Base-by-base conservation (phyloP, 1,140 invertebrate genomes). In the Hesperophylax magnus region DNA sequence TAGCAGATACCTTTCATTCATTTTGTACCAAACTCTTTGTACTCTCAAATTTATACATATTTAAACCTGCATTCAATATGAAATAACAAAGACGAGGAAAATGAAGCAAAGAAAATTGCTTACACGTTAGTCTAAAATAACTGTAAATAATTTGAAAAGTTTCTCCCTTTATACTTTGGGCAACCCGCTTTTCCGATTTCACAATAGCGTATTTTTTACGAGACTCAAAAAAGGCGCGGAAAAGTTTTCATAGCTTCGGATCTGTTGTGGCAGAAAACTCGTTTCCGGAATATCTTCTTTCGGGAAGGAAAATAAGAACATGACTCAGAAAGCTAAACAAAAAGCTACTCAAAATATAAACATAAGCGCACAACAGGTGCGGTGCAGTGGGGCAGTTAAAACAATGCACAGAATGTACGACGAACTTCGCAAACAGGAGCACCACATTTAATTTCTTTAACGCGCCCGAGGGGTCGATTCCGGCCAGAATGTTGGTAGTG, bases 101-200 rank as follows among this genome's bases (percentile, higher is more conserved):
- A 47, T 47, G 39, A 14, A 8, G 39, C 39, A 47, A 47, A 47
- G 39, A 47, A 47, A 47, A 47, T 47, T 14, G 39, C 39, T 47
- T 47, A 47, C 39, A 47, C 39, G 39, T 47, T 14, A 47, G 9
- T 47, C 39, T 47, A 47, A 39, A n/a, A n/a, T 34, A 34, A 34
- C 63, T 67, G 63, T 27, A 34, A 67, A 67, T 27, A 31, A 67
- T 65, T 65, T 65, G 24, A 31, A 31, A 27, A 31, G 63, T 67
- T 67, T 31, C 63, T 67, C 24, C 24, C 9, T 47, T 47, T 47
- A 47, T 47, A 47, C 9, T 47, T 47, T 47, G 39, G 11, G 11
- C 39, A 47, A 47, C 39, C 39, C 9, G 39, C 39, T 47, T 47
- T 47, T 11, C 11, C 39, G 14, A 47, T 47, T 47, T 47, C 39